phyloP scores from a whole-genome alignment of 1,140 invertebrate species.

The Panulirus ornatus region DNA sequence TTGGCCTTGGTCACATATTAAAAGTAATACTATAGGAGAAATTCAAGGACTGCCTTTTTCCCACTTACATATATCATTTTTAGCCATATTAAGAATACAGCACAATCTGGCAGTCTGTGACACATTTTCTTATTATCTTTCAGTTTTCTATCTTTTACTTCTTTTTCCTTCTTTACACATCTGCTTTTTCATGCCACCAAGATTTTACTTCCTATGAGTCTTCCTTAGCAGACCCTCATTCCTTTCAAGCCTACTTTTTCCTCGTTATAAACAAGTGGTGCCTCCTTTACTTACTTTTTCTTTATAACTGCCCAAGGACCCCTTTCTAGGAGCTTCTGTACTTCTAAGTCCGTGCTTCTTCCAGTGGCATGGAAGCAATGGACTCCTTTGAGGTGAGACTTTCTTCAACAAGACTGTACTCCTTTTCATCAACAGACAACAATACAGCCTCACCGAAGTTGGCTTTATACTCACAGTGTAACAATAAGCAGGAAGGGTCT shows the following conservation, averaged over 20 bases:
- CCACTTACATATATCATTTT: background rate
- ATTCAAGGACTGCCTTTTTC: background rate
- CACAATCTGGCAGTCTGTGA: background rate
- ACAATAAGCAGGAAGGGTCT: too few relatives aligned
- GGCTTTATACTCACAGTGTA: too few relatives aligned
- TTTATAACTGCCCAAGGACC: background rate
- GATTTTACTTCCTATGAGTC: background rate
- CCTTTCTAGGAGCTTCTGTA: background rate
- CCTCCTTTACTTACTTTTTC: background rate
- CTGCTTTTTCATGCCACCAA: background rate
- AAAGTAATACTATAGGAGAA: background rate
- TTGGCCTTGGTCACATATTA: background rate
- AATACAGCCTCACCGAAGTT: too few relatives aligned
- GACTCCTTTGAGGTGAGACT: too few relatives aligned
- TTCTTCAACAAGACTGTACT: too few relatives aligned
- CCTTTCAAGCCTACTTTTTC: background rate
- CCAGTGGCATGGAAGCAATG: background rate
- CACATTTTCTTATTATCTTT: background rate
- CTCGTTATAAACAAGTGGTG: background rate
- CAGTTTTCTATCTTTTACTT: background rate
- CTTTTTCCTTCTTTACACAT: background rate
- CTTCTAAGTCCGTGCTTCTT: background rate
- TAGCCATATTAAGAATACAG: background rate
- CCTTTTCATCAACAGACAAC: too few relatives aligned
- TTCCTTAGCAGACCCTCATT: background rate